These are phyloP conservation scores for Ischnura elegans DNA, from an alignment of 2,888 invertebrate genomes.

Conservation along the genomic window DNA sequence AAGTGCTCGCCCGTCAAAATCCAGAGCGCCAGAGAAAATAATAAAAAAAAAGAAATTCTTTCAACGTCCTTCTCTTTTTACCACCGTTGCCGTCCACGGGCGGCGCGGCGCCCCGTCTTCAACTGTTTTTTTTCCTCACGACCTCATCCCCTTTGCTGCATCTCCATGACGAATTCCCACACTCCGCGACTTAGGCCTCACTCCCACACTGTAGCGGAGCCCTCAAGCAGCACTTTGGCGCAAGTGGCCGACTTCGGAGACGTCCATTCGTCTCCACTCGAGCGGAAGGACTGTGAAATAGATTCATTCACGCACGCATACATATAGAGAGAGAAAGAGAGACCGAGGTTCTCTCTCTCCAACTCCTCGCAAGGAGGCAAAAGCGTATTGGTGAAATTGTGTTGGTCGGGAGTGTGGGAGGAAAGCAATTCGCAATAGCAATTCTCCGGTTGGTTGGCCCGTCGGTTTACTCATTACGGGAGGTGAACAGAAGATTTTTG, in stretches of 20 bases:
- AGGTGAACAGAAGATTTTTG: too few species aligned
- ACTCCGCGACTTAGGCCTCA: background rate
- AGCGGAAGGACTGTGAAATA: conserved; percentile 48
- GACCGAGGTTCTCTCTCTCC: background rate
- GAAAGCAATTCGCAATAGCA: too few species aligned
- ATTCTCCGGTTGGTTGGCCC: too few species aligned
- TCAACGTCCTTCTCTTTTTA: background rate
- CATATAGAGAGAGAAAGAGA: background rate
- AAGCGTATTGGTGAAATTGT: background rate
- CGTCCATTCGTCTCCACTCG: conserved; percentile 4
- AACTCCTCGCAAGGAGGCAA: background rate
- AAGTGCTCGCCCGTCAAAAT: conserved; percentile 3
- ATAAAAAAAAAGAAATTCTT: background rate
- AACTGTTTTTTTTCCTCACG: background rate
- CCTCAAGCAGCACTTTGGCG: background rate
- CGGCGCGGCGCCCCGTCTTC: background rate
- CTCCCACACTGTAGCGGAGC: background rate
- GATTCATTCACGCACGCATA: conserved; percentile 19
- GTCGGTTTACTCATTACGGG: too few species aligned
- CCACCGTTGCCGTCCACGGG: background rate
- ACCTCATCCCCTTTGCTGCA: background rate
- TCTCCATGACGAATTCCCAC: background rate
- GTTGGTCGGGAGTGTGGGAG: background rate
- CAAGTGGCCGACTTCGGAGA: background rate
- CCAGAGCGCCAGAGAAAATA: background rate